phyloP scores from a whole-genome alignment of 2,888 invertebrate genomes.

The Thymelicus lineola region DNA sequence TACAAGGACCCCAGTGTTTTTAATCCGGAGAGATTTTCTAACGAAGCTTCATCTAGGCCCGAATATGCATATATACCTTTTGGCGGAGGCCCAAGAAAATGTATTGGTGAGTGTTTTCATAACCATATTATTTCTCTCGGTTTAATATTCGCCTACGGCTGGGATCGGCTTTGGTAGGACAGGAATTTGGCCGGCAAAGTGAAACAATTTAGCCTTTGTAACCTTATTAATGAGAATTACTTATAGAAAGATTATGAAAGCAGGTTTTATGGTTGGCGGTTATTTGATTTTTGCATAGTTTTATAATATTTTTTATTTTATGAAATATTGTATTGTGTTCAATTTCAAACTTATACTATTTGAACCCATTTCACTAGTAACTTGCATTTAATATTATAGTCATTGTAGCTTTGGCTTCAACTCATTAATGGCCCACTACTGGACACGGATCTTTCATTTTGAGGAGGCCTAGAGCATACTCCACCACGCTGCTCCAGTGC shows the following conservation, averaged over 20 bases:
- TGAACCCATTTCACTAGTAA: no score
- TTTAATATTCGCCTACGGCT: slow-evolving; percentile 37
- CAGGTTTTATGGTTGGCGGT: neutral
- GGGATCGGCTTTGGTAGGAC: slow-evolving; percentile 34
- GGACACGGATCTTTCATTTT: no score
- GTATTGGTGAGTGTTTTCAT: slow-evolving; percentile 65
- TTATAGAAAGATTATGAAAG: slow-evolving; percentile 25
- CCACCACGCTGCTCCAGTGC: no score
- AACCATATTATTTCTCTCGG: slow-evolving; percentile 38
- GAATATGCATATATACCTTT: slow-evolving; percentile 70
- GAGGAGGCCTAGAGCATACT: no score
- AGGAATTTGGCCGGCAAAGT: slow-evolving; percentile 37
- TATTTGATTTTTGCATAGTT: neutral
- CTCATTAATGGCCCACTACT: no score
- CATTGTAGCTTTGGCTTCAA: no score
- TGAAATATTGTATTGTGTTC: slow-evolving; percentile 1
- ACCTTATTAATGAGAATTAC: slow-evolving; percentile 33
- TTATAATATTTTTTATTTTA: neutral
- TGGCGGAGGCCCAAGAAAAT: slow-evolving; percentile 77
- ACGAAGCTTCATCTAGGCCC: slow-evolving; percentile 53
- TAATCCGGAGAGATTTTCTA: slow-evolving; percentile 71
- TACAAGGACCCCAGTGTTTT: slow-evolving; percentile 64
- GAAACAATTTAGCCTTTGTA: slow-evolving; percentile 38
- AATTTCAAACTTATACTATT: neutral
- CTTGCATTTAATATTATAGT: no score